A percentile compares a stretch with the other conserved stretches of the same genome.
Evolutionary conservation across 2,888 invertebrate genomes (phyloP).

Genomic region (Nymphalis urticae): DNA sequence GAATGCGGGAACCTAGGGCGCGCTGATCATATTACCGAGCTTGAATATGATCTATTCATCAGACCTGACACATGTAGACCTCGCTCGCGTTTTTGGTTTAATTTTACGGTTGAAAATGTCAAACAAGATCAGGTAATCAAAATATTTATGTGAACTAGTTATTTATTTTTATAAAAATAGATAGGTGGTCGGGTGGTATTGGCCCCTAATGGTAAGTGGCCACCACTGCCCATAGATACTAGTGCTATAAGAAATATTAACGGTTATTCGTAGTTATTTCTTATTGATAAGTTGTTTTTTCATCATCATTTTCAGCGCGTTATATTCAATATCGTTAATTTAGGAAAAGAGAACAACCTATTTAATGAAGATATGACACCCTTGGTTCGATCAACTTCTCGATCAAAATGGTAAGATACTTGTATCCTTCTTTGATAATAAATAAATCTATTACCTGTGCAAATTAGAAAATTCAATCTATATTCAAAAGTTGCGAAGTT

Average conservation of each 20-base stretch:
- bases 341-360: constrained; percentile 94
- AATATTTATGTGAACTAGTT: background rate
- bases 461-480: too few relatives aligned
- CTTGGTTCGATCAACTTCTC: constrained; percentile 93
- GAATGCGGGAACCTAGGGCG: constrained; percentile 98
- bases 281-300: background rate
- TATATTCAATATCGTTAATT: constrained; percentile 97
- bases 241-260: too few relatives aligned
- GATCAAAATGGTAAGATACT: constrained; percentile 91
- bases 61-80: constrained; percentile 98
- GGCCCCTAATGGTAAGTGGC: background rate
- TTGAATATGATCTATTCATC: constrained; percentile 97
- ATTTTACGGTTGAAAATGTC: constrained; percentile 98
- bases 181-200: background rate
- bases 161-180: background rate
- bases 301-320: constrained; percentile 87
- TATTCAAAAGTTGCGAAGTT: too few relatives aligned
- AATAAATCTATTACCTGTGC: background rate
- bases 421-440: background rate
- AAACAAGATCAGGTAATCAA: constrained; percentile 90
- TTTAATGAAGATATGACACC: constrained; percentile 96
- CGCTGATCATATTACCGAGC: constrained; percentile 95
- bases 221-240: too few relatives aligned
- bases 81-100: constrained; percentile 96
- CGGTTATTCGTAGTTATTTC: too few relatives aligned